phyloP scores from a whole-genome alignment of 2,797 vertebrate species.

The Limosa lapponica region DNA sequence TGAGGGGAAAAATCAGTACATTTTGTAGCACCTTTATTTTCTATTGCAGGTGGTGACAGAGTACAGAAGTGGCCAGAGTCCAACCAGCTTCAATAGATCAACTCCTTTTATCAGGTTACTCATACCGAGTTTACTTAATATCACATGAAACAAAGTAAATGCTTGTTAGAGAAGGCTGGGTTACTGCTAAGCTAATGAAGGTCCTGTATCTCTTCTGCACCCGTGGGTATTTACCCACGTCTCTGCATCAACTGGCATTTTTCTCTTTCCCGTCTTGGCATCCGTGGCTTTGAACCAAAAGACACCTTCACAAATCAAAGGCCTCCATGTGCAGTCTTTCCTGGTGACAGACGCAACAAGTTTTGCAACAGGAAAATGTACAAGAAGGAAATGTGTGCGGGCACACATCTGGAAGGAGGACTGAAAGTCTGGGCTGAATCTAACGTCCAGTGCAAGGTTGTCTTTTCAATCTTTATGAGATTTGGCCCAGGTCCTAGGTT shows the following conservation, averaged over 20 bases:
- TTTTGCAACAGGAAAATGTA: neutral
- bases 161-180: neutral
- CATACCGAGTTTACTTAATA: neutral
- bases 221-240: neutral
- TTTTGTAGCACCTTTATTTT: neutral
- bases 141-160: neutral
- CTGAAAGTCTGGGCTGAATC: neutral
- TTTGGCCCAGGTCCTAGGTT: neutral
- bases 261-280: neutral
- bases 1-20: neutral
- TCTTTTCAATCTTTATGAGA: neutral
- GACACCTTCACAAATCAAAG: neutral
- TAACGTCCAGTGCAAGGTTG: neutral
- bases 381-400: neutral
- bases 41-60: neutral
- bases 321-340: neutral
- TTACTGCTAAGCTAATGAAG: neutral
- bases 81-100: neutral
- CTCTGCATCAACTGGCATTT: neutral
- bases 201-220: neutral
- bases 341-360: fast-evolving
- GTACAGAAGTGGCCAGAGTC: neutral
- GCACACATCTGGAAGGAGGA: neutral
- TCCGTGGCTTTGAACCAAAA: neutral
- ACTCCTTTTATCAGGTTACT: neutral